These are phyloP conservation scores for Drosophila nikananu DNA, from an alignment of 1,140 invertebrate species.

Conservation along the genomic window DNA sequence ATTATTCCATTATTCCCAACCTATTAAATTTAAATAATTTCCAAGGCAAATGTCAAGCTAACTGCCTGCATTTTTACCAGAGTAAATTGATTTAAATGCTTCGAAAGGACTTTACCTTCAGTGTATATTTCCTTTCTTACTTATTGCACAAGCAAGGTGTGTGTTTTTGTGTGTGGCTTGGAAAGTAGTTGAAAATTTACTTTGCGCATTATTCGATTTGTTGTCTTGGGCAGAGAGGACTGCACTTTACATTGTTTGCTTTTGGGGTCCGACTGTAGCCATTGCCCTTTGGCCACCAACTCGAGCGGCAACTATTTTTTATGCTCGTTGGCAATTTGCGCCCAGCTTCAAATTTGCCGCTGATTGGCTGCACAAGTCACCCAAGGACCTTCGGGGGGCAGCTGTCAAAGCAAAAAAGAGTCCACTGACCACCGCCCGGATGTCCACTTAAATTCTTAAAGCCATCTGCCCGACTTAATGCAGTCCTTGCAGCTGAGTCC, in stretches of 20 bases:
- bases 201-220: slow-evolving; percentile 83
- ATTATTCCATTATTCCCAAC: too few species aligned
- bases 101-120: neutral
- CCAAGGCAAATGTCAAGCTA: neutral
- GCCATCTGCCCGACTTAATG: slow-evolving; percentile 39
- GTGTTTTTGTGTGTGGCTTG: slow-evolving; percentile 29
- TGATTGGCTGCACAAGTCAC: slow-evolving; percentile 73
- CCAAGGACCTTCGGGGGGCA: slow-evolving; percentile 44
- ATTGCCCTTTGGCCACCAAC: slow-evolving; percentile 68
- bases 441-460: slow-evolving; percentile 69
- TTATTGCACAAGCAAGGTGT: neutral
- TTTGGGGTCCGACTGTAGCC: slow-evolving; percentile 40
- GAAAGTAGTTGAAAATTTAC: slow-evolving; percentile 78
- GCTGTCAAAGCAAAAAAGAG: slow-evolving; percentile 74
- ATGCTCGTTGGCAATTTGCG: slow-evolving; percentile 82
- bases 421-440: slow-evolving; percentile 22
- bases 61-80: neutral
- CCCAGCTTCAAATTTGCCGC: slow-evolving; percentile 78
- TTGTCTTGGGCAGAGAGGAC: slow-evolving; percentile 73
- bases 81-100: neutral
- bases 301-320: slow-evolving; percentile 73
- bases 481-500: slow-evolving; percentile 9
- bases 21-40: neutral
- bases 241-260: slow-evolving; percentile 82
- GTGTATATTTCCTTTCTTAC: slow-evolving; percentile 23